Conservation (phyloP, 2,113 vertebrate species). For the Muntiacus muntjak region DNA sequence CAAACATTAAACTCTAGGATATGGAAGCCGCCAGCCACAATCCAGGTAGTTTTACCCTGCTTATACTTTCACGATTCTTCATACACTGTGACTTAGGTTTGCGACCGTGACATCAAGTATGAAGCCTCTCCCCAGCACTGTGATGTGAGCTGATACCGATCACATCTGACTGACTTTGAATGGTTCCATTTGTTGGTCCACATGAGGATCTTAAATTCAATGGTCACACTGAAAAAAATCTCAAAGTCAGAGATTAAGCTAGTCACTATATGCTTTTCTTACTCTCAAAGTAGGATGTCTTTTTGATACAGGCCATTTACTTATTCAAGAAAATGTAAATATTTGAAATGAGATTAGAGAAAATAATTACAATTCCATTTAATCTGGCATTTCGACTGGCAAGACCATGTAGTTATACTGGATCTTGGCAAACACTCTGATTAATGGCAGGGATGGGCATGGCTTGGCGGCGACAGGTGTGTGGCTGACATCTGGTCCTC, state of each 20-base stretch:
- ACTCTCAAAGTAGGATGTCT: background rate
- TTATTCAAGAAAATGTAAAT: slow-evolving; percentile 24
- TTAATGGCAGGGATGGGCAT: background rate
- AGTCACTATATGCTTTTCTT: background rate
- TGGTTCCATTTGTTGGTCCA: background rate
- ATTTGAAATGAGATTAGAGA: slow-evolving; percentile 20
- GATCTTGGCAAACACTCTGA: background rate
- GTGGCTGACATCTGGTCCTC: background rate
- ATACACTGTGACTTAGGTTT: background rate
- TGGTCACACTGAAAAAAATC: background rate
- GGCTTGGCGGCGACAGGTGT: background rate
- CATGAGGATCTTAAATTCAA: background rate
- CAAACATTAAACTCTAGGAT: background rate
- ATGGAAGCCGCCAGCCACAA: background rate
- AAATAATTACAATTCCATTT: slow-evolving; percentile 20
- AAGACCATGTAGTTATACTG: background rate
- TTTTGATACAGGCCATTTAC: background rate
- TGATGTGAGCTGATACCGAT: background rate
- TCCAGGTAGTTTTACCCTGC: background rate
- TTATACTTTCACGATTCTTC: background rate
- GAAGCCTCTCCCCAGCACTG: background rate
- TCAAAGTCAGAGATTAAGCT: background rate
- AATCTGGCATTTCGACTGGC: background rate
- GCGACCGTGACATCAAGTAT: background rate
- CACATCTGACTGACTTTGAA: background rate